Evolutionary conservation across 2,797 vertebrate genomes (phyloP).

Genomic region (Prionace glauca): DNA sequence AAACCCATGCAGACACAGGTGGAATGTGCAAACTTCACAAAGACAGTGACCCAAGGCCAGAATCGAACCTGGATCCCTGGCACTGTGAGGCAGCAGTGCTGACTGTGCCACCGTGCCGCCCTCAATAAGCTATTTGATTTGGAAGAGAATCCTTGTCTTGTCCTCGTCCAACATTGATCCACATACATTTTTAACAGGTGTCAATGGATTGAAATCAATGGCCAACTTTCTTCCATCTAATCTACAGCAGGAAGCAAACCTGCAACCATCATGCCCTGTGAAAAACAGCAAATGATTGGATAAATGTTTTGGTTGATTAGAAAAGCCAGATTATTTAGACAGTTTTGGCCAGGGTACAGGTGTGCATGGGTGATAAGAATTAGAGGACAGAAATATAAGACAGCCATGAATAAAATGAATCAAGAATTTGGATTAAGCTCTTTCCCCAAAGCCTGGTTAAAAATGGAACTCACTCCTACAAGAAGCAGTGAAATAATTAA

Average conservation of each 20-base stretch:
- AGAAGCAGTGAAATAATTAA: not conserved
- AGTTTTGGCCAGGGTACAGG: not conserved
- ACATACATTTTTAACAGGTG: not conserved
- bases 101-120: too few species aligned
- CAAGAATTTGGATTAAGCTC: too few species aligned
- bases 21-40: too few species aligned
- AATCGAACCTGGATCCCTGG: too few species aligned
- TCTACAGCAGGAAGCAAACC: not conserved
- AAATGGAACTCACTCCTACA: not conserved
- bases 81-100: too few species aligned
- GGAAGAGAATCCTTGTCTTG: not conserved
- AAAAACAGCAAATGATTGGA: not conserved
- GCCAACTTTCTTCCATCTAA: not conserved
- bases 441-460: not conserved
- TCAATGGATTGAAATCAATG: not conserved
- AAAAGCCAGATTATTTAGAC: not conserved
- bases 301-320: not conserved
- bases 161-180: too few species aligned
- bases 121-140: not conserved
- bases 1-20: too few species aligned
- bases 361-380: too few species aligned
- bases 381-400: too few species aligned
- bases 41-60: too few species aligned
- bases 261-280: not conserved
- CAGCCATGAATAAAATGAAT: too few species aligned